These are phyloP conservation scores for Monodelphis domestica DNA, from an alignment of 2,797 vertebrate genomes.

Conservation along the genomic window DNA sequence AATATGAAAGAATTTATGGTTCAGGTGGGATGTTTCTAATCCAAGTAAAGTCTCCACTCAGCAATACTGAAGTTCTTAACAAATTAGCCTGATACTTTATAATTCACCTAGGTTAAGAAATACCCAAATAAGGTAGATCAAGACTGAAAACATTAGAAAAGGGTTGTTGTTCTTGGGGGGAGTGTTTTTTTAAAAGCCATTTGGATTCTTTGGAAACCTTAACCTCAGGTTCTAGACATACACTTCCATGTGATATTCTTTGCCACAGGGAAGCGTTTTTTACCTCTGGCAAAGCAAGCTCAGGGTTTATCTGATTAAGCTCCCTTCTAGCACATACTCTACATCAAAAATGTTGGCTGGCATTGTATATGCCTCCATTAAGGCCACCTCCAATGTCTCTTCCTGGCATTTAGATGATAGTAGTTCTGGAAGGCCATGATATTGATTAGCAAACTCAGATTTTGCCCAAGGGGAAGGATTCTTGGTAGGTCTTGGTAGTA, in stretches of 20 bases:
- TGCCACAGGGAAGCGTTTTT: neutral
- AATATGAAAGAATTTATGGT: neutral
- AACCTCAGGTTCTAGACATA: neutral
- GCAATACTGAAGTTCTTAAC: constrained; percentile 40
- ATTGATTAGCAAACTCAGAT: neutral
- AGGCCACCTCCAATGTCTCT: neutral
- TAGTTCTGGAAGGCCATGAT: neutral
- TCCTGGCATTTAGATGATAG: neutral
- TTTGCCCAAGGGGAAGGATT: neutral
- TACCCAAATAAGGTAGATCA: constrained; percentile 3
- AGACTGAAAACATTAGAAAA: neutral
- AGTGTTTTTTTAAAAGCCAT: neutral
- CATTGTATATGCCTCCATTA: neutral
- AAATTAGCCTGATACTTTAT: constrained; percentile 58
- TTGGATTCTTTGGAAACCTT: neutral
- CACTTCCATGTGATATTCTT: neutral
- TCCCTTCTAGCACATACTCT: neutral
- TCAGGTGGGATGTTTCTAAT: constrained; percentile 22
- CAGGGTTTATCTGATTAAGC: neutral
- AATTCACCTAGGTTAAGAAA: constrained; percentile 43
- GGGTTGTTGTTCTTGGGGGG: too few relatives aligned
- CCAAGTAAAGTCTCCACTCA: constrained; percentile 17
- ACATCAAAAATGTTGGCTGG: neutral
- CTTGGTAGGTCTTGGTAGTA: neutral
- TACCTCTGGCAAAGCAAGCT: neutral